Base-by-base conservation (phyloP, 2,797 vertebrate species). In the Hippoglossus hippoglossus region DNA sequence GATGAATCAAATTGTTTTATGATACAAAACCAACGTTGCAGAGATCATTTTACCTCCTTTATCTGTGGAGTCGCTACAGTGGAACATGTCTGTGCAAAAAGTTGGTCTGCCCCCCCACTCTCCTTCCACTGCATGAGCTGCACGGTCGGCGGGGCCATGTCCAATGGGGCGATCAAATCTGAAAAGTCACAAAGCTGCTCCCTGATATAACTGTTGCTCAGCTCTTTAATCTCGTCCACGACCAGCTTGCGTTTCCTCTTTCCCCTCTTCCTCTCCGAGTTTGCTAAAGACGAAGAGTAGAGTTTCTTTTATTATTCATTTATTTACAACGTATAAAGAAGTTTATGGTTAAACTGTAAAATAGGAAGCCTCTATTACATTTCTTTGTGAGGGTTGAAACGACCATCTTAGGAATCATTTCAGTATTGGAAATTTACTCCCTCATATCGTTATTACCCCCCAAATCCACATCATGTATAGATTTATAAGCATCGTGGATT, bases 71-170 rank as follows among this genome's bases (percentile, higher is more conserved):
- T 53, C 44, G 83, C 56, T 5, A 87, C n/a, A 1, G 75, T 18
- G 24, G 75, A 84, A 67, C 92, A 93, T 0, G 88, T 84, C 58
- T 80, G 88, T 12, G 73, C 51, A 24, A 95, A 87, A 36, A 95
- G 91, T 71, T 82, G 85, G 54, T 83, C 65, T 34, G 81, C 91
- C 2, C 82, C 68, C 18, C 94, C 92, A n/a, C 56, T 89, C 65
- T 91, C 89, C 79, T 92, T 94, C 94, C 94, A 94, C 21, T 86
- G 80, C 92, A 94, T 94, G 53, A 94, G 91, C 78, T 86, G 74
- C 39, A 49, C 62, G 6, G 93, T 94, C 0, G 94, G 94, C 0
- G 94, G 94, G 24, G 94, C 93, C 71, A 94, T 87, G 73, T 93
- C 89, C 69, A 94, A 24, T 4, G 77, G 6, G 7, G 7, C 28